Evolutionary conservation across 2,888 invertebrate species (phyloP).

Genomic region (Coelopa pilipes): DNA sequence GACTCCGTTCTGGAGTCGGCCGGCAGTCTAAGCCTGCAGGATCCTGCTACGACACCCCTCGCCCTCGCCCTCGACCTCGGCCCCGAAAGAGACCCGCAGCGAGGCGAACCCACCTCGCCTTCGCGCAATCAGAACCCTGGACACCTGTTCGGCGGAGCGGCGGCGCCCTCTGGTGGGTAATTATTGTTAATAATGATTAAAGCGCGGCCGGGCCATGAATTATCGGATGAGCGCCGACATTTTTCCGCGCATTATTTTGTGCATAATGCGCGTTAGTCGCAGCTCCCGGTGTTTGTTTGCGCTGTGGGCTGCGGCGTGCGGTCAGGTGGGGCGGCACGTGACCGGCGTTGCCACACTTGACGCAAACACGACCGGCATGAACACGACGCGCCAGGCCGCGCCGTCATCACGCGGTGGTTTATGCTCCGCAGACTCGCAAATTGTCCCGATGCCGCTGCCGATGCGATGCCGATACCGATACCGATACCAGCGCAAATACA

Average conservation of each 20-base stretch:
- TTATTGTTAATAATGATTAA: conserved; percentile 32
- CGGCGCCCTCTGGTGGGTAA: conserved; percentile 28
- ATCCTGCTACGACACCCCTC: too few relatives aligned
- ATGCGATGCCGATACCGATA: neutral
- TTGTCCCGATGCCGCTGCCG: conserved; percentile 10
- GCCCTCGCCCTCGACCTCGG: too few relatives aligned
- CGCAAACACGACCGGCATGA: conserved; percentile 4
- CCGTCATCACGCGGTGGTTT: conserved; percentile 16
- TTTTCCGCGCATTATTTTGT: conserved; percentile 10
- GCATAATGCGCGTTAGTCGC: conserved; percentile 16
- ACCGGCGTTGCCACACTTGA: conserved; percentile 28
- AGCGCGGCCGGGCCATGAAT: conserved; percentile 29
- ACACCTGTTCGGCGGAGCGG: conserved; percentile 20
- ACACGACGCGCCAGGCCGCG: conserved; percentile 1
- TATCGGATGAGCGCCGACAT: conserved; percentile 8
- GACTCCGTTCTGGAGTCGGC: too few relatives aligned
- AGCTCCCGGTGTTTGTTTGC: neutral
- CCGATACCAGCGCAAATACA: too few relatives aligned
- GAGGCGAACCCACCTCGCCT: neutral
- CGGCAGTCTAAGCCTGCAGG: too few relatives aligned
- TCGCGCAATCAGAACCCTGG: neutral
- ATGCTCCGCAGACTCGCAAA: conserved; percentile 21
- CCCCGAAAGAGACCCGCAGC: too few relatives aligned
- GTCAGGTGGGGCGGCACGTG: neutral
- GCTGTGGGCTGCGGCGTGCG: neutral